Percentiles rank a stretch among this genome's conserved stretches.
phyloP scores from a whole-genome alignment of 2,797 vertebrate genomes.

The Alectoris magna region DNA sequence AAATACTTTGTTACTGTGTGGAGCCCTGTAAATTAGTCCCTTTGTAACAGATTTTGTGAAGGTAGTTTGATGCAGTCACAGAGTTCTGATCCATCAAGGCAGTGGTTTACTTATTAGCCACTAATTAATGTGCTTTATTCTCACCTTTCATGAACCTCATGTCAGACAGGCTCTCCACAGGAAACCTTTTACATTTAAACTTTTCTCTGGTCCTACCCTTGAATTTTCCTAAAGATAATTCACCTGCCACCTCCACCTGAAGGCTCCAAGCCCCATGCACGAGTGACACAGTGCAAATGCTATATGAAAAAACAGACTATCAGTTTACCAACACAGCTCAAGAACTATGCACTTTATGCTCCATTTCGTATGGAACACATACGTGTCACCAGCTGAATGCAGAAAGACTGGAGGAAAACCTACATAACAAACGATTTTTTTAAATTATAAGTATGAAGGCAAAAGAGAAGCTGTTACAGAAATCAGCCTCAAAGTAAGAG shows the following conservation, averaged over 20 bases:
- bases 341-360: neutral
- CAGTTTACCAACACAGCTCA: neutral
- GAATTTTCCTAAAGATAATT: constrained; percentile 38
- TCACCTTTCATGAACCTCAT: constrained; percentile 53
- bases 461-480: neutral
- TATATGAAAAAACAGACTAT: neutral
- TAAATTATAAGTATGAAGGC: neutral
- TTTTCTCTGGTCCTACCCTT: constrained; percentile 41
- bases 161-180: constrained; percentile 7
- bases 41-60: constrained; percentile 42
- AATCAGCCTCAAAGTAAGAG: neutral
- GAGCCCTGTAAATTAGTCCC: constrained; percentile 51
- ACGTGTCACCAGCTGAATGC: neutral
- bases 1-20: constrained; percentile 36
- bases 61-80: constrained; percentile 20
- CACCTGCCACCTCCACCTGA: neutral
- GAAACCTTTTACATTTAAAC: constrained; percentile 22
- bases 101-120: constrained; percentile 51
- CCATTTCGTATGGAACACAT: neutral
- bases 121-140: constrained; percentile 36
- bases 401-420: neutral
- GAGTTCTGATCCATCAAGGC: constrained; percentile 34
- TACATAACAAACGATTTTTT: neutral
- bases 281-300: neutral
- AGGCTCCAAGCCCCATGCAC: neutral